Evolutionary conservation across 2,888 invertebrate genomes (phyloP).

Genomic region (Meloe dianella): DNA sequence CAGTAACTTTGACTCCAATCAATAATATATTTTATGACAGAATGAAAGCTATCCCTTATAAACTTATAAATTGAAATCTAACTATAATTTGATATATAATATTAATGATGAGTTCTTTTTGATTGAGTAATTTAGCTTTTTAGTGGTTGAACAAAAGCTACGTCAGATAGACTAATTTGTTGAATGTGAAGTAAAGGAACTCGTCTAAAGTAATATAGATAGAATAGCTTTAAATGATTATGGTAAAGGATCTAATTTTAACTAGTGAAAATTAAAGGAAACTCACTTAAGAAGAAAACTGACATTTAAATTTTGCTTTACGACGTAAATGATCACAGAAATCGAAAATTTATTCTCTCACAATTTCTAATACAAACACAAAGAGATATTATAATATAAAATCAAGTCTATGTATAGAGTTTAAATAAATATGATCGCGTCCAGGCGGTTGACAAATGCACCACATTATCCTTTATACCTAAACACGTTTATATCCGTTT

Average conservation of each 20-base stretch:
- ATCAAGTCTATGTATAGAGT: constrained; percentile 42
- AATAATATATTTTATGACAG: constrained; percentile 7
- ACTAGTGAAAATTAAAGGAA: constrained; percentile 17
- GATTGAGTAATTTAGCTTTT: constrained; percentile 12
- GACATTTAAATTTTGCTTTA: not conserved
- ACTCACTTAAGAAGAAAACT: constrained; percentile 4
- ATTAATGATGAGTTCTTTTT: not conserved
- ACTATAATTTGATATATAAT: not conserved
- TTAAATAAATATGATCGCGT: constrained; percentile 36
- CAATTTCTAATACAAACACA: constrained; percentile 10
- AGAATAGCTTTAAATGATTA: constrained; percentile 13
- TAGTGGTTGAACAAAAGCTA: constrained; percentile 14
- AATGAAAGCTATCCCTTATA: not conserved
- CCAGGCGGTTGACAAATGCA: constrained; percentile 52
- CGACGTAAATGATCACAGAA: not conserved
- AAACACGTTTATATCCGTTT: constrained; percentile 48
- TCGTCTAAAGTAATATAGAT: constrained; percentile 10
- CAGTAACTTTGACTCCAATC: constrained; percentile 12
- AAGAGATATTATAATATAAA: not conserved
- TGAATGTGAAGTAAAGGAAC: constrained; percentile 15
- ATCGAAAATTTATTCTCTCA: constrained; percentile 42
- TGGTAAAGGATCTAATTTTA: constrained; percentile 14
- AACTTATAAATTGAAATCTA: not conserved
- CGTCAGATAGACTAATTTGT: constrained; percentile 18
- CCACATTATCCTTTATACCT: constrained; percentile 49